These are phyloP conservation scores for Uria aalge DNA, from an alignment of 2,113 vertebrate genomes.

Conservation along the genomic window DNA sequence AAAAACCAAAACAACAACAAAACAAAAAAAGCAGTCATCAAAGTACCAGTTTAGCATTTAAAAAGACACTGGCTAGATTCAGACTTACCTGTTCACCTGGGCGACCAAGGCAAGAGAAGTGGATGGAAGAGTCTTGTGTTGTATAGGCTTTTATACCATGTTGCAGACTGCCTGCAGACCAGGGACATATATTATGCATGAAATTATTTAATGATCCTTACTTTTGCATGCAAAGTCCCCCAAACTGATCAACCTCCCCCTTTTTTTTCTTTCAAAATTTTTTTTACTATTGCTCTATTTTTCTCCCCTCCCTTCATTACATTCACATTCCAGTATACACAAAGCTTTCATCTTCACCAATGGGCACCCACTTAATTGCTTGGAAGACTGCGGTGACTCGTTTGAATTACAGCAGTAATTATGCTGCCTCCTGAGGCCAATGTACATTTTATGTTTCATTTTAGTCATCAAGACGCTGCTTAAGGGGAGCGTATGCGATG, in stretches of 20 bases:
- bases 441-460: not conserved
- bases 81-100: slow-evolving; percentile 18
- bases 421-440: not conserved
- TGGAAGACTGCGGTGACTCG: not conserved
- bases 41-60: slow-evolving; percentile 16
- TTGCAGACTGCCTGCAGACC: not conserved
- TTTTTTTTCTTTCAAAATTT: not conserved
- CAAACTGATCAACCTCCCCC: not conserved
- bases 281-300: not conserved
- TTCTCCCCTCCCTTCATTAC: not conserved
- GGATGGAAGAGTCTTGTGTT: not conserved
- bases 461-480: not conserved
- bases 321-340: not conserved
- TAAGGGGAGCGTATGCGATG: not conserved
- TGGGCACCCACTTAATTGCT: not conserved
- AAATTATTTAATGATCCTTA: not conserved
- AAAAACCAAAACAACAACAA: not conserved
- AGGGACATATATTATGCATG: not conserved
- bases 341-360: not conserved
- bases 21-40: not conserved
- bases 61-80: not conserved
- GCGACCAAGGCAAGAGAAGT: not conserved
- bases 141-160: slow-evolving; percentile 8
- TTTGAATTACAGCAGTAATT: not conserved
- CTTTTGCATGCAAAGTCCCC: not conserved